Base-by-base conservation (phyloP, 2,797 vertebrate genomes). In the Austrolebias charrua region DNA sequence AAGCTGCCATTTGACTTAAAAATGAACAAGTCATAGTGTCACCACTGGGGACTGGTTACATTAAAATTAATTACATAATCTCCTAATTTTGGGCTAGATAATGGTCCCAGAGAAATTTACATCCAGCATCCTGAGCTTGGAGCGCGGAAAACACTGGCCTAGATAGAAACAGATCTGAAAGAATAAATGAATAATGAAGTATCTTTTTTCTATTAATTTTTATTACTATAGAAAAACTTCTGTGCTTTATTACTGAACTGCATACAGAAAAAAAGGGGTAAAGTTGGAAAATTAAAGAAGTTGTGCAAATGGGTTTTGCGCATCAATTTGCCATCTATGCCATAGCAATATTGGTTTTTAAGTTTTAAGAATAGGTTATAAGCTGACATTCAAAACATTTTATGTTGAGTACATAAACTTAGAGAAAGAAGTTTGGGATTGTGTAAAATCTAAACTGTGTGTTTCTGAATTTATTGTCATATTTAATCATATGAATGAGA, bases 181-280 rank as follows among this genome's bases (percentile, higher is more conserved):
- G 89, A 90, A 89, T 90, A 81, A 72, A 88, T 90, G 79, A 88
- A 90, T 90, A 87, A 86, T 80, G 72, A 80, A 89, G 82, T 60
- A 66, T 80, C 68, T 69, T 57, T 24, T 24, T 24, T 24, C 24
- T 24, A 24, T 61, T 71, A 61, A 65, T 86, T 81, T 72, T 73
- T 74, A 75, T 79, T 83, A 79, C 61, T 18, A 42, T 84, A 65
- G 53, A 49, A 80, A 79, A 64, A 56, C 60, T 75, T 84, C 82
- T 78, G 73, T 78, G 66, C 72, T 75, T 86, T 67, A 83, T 78
- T 73, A 54, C 20, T 19, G 56, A 53, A 67, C 68, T 69, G 50
- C 58, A 71, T 44, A 45, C 20, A 40, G 43, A 42, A 48, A 59
- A 68, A 50, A 31, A 29, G 9, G 12, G 7, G 51, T 74, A 40